Evolutionary conservation across 2,113 vertebrate genomes (phyloP), one percentile per base, ranked within the genome.

Genomic region (Dromiciops gliroides): DNA sequence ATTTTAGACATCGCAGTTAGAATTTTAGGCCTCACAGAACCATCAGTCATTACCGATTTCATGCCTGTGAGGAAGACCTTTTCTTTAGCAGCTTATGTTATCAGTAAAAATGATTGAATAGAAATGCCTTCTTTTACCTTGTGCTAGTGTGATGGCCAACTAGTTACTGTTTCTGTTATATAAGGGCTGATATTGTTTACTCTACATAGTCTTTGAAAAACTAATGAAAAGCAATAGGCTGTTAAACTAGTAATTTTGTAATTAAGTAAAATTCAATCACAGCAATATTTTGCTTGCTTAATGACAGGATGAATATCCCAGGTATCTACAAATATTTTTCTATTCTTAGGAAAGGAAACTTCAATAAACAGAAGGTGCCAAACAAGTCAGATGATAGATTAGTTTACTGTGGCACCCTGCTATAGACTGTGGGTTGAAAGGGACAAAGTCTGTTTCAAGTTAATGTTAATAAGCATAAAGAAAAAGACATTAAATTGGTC

Each of bases 181-280:
- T 83, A 10, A 88, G 52, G 94, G 91, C 50, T 88, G 51, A 16
- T 44, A 16, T 50, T 91, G 48, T 93, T 90, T 75, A 56, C 0
- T 11, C 14, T 88, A 37, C 24, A 8, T 51, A 91, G 67, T 89
- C 50, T 89, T 93, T 94, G 12, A 83, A 37, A 51, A 51, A 91
- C 95, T 90, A 48, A 22, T 19, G 37, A 92, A 48, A 50, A 90
- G 47, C n/a, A 75, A 44, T n/a, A 25, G 28, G 91, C 47, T 47
- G 88, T 91, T 95, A 50, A 75, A 88, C 26, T 91, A 83, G 12
- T 89, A 67, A 0, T 94, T 91, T 94, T 95, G 75, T 94, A 31
- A 44, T 95, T 89, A 89, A 75, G 44, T 50, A 51, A 89, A 48
- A 31, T 91, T 92, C 48, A 83, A 8, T 92, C 48, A 83, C 44